Base-by-base conservation (phyloP, 2,888 invertebrate species). In the Spilarctia lutea region DNA sequence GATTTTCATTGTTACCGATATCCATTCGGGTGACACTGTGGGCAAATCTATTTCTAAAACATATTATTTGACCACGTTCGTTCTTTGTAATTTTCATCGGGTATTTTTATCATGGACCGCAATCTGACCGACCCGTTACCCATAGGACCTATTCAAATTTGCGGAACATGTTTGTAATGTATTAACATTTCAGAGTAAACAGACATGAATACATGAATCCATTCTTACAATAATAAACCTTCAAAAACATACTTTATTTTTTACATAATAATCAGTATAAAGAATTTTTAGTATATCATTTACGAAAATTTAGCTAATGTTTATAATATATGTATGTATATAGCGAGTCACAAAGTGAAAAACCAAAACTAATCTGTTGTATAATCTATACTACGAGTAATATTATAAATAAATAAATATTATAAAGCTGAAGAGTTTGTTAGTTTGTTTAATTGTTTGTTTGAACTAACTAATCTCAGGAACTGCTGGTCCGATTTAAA, bases 141-240 rank as follows among this genome's bases (percentile, higher is more conserved):
- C 63, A 27, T 30, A 63, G 63, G 30, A 63, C 63, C 63, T 63
- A 63, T 63, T 63, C 63, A 63, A 63, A 63, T 63, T 63, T 63
- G 63, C 18, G 30, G 63, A 63, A 63, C 63, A 63, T 63, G 63
- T 63, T 30, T 63, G 63, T 63, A 63, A 30, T 63, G 63, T 63
- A 63, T 63, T 63, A 63, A 63, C 63, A 30, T 30, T 63, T 30
- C 63, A 27, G 18, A 30, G 30, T 63, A 63, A 63, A 63, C 63
- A 63, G 63, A 63, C 7, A 63, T 30, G 63, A 63, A 63, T 63
- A 30, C 63, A 30, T 63, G 18, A 63, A 63, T 30, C 63, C 30
- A 18, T 63, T 30, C 63, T 63, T 63, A 63, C 63, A 30, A 63
- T 30, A 30, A 30, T 63, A 63, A 63, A 30, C 30, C 63, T 63